Base-by-base conservation (phyloP, 2,888 invertebrate species). In the Caenorhabditis panamensis region DNA sequence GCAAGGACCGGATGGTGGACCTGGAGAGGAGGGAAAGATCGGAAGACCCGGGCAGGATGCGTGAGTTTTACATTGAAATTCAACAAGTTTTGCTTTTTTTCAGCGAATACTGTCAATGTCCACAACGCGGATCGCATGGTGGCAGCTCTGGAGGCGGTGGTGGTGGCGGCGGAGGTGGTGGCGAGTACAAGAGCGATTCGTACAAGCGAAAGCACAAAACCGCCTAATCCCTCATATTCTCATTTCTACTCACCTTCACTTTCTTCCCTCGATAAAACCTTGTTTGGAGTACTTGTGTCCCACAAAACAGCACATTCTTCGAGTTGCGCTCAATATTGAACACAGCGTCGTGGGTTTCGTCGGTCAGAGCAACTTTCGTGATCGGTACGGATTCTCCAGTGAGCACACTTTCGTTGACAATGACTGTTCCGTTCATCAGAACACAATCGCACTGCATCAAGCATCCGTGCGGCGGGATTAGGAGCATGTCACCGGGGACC, bases 351-450 rank as follows among this genome's bases (percentile, higher is more conserved):
- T 84, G 63, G 24, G 81, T 84, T 24, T 85, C 87, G 47, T 89
- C 87, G 13, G 82, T 76, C 9, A 82, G 53, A 2, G 82, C 82
- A 11, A 75, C 95, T 92, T 97, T 97, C 84, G 95, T 95, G 8
- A 96, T 95, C 2, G 96, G 96, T 3, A 96, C 95, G 92, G 96
- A 96, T 93, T 97, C 97, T 80, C 96, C 96, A 22, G 96, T 96
- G 3, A 97, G 93, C 95, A 96, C 96, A 91, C 95, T 95, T 92
- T 97, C 96, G 91, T 97, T 96, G 77, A 97, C 95, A 86, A 96
- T 95, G 89, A 95, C 96, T 54, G 94, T 95, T 51, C 97, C 96
- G 24, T 94, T 94, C 36, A 96, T 93, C 28, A 97, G 92, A 83
- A 96, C 94, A 18, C 95, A 96, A 91, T 97, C 96, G 92, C 93